Base-by-base conservation (phyloP, 1,140 invertebrate genomes). In the Dinoponera quadriceps region DNA sequence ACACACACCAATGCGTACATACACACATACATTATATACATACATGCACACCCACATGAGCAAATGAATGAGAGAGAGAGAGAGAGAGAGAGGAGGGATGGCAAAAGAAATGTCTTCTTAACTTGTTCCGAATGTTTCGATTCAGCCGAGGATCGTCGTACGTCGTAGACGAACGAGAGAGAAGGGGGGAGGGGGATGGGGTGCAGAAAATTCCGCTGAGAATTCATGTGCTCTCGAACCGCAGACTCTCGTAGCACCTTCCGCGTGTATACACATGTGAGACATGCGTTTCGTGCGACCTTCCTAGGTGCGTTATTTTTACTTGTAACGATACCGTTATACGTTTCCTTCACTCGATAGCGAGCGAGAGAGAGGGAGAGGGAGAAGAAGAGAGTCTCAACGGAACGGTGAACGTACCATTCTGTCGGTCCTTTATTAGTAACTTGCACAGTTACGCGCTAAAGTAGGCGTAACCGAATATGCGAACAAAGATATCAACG, bases 331-430 rank as follows among this genome's bases (percentile, higher is more conserved):
- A 90, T 85, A 86, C 83, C 82, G 66, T 85, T 86, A 89, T 86
- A 82, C 72, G 54, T 81, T 74, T 65, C 81, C 78, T 86, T 89
- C 83, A 88, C 84, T 63, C 75, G 69, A 77, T 63, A 59, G 74
- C 48, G 85, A 69, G 54, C 51, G 48, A 84, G 29, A 66, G 73
- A 74, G 75, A 69, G 55, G 71, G n/a, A 51, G 38, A 51, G 18
- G 72, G 51, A 49, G 62, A 38, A 51, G 33, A 51, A 74, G 48
- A 81, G 66, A 49, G 62, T 85, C 48, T 65, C 60, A 90, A 89
- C 88, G 90, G 89, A 94, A 90, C 90, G 92, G 89, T 91, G 86
- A 89, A 93, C 84, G 91, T 94, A 94, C 92, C 92, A 94, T 94
- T 94, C 92, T 93, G 92, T 93, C 93, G 91, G 91, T 92, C 89